Conservation (phyloP, 1,140 invertebrate genomes). For the Periplaneta americana region DNA sequence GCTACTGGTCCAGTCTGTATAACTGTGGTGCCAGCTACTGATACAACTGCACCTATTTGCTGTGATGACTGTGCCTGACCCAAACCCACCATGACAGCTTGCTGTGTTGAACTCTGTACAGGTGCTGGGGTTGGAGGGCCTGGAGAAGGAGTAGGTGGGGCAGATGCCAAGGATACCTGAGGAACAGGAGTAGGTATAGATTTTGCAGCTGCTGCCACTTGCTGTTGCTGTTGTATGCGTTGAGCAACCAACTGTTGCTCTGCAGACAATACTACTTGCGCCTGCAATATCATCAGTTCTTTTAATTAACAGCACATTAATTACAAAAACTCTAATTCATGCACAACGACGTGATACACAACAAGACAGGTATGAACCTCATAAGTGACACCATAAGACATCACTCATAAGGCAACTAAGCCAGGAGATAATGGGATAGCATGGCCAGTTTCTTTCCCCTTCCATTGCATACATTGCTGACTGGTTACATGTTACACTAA, state of each 20-base stretch:
- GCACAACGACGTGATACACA: too few species aligned
- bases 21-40: neutral
- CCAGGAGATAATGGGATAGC: too few species aligned
- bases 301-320: too few species aligned
- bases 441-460: too few species aligned
- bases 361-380: too few species aligned
- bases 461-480: too few species aligned
- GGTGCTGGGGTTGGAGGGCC: conserved; percentile 21
- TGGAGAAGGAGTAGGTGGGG: neutral
- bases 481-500: too few species aligned
- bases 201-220: neutral
- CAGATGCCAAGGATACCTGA: neutral
- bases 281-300: neutral
- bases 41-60: neutral
- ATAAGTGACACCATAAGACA: too few species aligned
- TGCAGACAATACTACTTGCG: neutral
- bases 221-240: neutral
- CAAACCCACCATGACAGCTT: conserved; percentile 20
- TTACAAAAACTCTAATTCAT: too few species aligned
- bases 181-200: neutral
- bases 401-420: too few species aligned
- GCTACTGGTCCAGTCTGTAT: neutral
- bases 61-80: neutral
- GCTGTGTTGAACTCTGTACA: conserved; percentile 26
- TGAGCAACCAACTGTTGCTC: neutral